Evolutionary conservation across 2,888 invertebrate genomes (phyloP).

Genomic region (Aleiodes leptofemur): DNA sequence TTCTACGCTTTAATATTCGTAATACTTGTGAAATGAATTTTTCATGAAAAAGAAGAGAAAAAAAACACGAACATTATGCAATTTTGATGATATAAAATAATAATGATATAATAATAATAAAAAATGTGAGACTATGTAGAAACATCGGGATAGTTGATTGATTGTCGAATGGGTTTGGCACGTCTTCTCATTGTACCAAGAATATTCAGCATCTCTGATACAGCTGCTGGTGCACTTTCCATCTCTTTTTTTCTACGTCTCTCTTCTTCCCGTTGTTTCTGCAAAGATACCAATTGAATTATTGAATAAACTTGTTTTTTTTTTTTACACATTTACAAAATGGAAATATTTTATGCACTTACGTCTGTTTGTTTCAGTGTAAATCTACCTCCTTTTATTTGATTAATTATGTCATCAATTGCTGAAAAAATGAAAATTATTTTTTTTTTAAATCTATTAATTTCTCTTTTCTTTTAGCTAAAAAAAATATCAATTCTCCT

Average conservation of each 20-base stretch:
- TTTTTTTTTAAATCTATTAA: slow-evolving; percentile 16
- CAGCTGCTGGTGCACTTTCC: slow-evolving; percentile 77
- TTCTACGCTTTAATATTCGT: slow-evolving; percentile 9
- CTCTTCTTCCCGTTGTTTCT: slow-evolving; percentile 77
- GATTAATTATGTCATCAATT: slow-evolving; percentile 86
- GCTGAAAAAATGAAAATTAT: slow-evolving; percentile 70
- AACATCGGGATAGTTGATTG: slow-evolving; percentile 63
- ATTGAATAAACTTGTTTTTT: slow-evolving; percentile 9
- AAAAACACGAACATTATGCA: neutral
- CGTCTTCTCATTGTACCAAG: slow-evolving; percentile 80
- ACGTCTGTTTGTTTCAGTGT: slow-evolving; percentile 82
- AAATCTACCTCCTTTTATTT: slow-evolving; percentile 86
- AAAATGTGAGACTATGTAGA: slow-evolving; percentile 56
- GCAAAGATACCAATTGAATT: slow-evolving; percentile 37
- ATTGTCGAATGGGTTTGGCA: slow-evolving; percentile 75
- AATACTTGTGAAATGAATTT: slow-evolving; percentile 26
- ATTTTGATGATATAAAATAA: slow-evolving; percentile 5
- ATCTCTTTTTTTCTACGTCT: slow-evolving; percentile 80
- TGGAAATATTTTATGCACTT: slow-evolving; percentile 54
- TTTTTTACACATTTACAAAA: slow-evolving; percentile 16
- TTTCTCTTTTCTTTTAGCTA: neutral
- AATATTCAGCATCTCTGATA: slow-evolving; percentile 83
- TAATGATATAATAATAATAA: neutral
- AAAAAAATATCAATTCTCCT: neutral
- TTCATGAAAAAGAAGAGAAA: slow-evolving; percentile 12